Evolutionary conservation across 2,113 vertebrate species (phyloP), one percentile per base, ranked within the genome.

Genomic region (Urocitellus parryii): DNA sequence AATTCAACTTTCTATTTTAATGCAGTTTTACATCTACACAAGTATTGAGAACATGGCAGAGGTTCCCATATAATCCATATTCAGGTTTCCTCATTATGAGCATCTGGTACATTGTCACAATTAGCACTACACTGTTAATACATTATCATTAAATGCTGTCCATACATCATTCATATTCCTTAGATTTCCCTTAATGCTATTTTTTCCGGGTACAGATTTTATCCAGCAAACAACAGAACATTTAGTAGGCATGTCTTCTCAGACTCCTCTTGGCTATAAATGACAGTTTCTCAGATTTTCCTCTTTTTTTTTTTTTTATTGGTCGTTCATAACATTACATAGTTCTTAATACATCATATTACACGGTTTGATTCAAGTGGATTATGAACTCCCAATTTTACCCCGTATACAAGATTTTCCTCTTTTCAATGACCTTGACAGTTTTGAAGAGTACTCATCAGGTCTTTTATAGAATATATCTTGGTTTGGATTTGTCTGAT

Each of bases 241-340:
- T 70, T 85, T 63, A 94, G 70, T 10, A 88, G 34, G 74, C 25
- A 58, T n/a, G 27, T 87, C 27, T 91, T 3, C 10, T 91, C 68
- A 39, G 27, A 17, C 12, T 94, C 25, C n/a, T 94, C 7, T 91
- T 79, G 24, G 84, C 27, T 53, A 2, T 68, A 88, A 67, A 25
- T 87, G 84, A 78, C 10, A 79, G 22, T 86, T 94, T 61, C 20
- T 58, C 58, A 58, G 48, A 53, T 29, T 88, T 56, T 63, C 34
- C 11, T 88, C n/a, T 79, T 84, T 86, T 17, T 79, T 84, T 86
- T 17, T 79, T 84, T 86, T 17, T n/a, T n/a, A n/a, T n/a, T n/a
- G n/a, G n/a, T n/a, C n/a, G n/a, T n/a, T n/a, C n/a, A n/a, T n/a
- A n/a, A n/a, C n/a, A n/a, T n/a, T n/a, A n/a, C n/a, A n/a, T n/a